Percentiles rank a stretch among this genome's conserved stretches.
Evolutionary conservation across 2,888 invertebrate genomes (phyloP).

Genomic region (Rotaria magnacalcarata): DNA sequence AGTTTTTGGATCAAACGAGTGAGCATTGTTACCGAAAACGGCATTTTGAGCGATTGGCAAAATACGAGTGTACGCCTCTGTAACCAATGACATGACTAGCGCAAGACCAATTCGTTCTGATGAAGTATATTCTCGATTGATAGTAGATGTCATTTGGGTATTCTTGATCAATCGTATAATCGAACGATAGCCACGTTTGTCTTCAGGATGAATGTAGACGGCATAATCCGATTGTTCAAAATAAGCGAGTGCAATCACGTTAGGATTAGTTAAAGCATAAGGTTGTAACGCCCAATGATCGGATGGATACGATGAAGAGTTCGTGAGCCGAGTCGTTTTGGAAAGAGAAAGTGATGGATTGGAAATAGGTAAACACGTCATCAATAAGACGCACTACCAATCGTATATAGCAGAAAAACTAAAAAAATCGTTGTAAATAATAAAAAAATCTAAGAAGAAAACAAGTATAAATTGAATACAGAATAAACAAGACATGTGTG

Average conservation of each 20-base stretch:
- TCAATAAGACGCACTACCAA: background rate
- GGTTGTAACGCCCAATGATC: background rate
- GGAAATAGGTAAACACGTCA: background rate
- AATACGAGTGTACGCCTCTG: background rate
- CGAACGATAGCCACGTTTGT: background rate
- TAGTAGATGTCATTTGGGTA: background rate
- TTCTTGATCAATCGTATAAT: background rate
- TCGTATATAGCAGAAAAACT: too few species aligned
- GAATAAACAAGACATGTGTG: too few species aligned
- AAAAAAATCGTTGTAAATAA: too few species aligned
- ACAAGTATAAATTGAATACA: too few species aligned
- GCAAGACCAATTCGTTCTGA: background rate
- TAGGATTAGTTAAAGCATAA: background rate
- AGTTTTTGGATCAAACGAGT: background rate
- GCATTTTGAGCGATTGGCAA: background rate
- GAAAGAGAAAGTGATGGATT: background rate
- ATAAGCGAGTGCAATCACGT: background rate
- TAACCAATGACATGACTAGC: background rate
- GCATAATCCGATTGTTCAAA: background rate
- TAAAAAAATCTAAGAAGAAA: too few species aligned
- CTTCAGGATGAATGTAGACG: background rate
- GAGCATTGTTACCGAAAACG: background rate
- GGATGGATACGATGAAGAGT: background rate
- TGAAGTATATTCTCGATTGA: background rate
- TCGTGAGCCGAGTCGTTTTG: background rate